Base-by-base conservation (phyloP, 2,888 invertebrate species). In the Andrena dorsata region DNA sequence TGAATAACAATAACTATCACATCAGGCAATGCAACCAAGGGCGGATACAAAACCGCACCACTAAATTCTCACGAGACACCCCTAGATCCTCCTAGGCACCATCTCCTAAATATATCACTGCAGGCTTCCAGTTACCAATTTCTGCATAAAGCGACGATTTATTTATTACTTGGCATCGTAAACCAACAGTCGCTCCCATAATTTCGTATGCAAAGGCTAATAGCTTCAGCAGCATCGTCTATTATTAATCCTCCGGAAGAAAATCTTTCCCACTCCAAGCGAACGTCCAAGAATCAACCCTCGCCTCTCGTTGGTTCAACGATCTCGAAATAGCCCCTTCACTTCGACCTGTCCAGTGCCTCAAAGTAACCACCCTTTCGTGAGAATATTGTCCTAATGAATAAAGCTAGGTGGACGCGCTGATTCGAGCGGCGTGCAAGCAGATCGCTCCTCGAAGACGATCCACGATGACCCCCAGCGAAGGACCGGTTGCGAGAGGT, bases 401-500 rank as follows among this genome's bases (percentile, higher is more conserved):
- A 92, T 92, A 91, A 92, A 92, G 91, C 91, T 85, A 82, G 79
- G 64, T 64, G 69, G 75, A 80, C 73, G 65, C 58, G 81, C 13
- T 28, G 26, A 69, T 69, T 77, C 61, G 69, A 41, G 53, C 8
- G 16, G 70, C 49, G 47, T 73, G 79, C 68, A 65, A 78, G 78
- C 58, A 74, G 69, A 86, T 81, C 56, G 66, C 66, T 60, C 26
- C 61, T 51, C 32, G 51, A 63, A 60, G 56, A 64, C 13, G 47
- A 58, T 47, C 41, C 63, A 26, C 70, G 65, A 23, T 69, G 86
- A 89, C 88, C 91, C 85, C 89, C 88, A 85, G 89, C 88, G 61
- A 88, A 87, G 81, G 82, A 93, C 92, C 86, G 85, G 93, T 92
- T 90, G 58, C 80, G 88, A 87, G 89, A 89, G 84, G 85, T 32